Percentiles rank a stretch among this genome's conserved stretches.
Conservation (phyloP, 2,113 vertebrate genomes). For the Herpailurus yagouaroundi region DNA sequence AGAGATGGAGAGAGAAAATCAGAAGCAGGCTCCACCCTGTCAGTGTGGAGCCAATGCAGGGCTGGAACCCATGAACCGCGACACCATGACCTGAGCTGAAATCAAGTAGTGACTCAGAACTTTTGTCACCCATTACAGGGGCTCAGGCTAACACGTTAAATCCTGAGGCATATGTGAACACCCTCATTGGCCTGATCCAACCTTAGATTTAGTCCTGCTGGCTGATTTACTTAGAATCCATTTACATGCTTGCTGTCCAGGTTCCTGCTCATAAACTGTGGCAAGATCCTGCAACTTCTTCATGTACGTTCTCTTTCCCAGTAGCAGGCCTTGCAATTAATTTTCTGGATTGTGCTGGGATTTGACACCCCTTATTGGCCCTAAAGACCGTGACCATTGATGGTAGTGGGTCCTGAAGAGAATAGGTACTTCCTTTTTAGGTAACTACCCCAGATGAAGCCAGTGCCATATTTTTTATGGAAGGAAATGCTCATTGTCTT, state of each 20-base stretch:
- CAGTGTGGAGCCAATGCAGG: too few species aligned
- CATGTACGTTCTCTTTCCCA: background rate
- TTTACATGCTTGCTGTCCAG: background rate
- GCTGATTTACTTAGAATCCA: background rate
- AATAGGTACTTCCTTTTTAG: background rate
- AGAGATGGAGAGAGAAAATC: too few species aligned
- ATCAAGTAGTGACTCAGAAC: background rate
- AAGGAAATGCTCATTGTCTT: background rate
- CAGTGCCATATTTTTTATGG: background rate
- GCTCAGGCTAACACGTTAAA: background rate
- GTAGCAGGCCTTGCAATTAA: background rate
- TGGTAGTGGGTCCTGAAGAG: background rate
- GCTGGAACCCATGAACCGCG: too few species aligned
- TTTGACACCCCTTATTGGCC: background rate
- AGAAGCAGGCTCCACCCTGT: too few species aligned
- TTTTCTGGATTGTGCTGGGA: background rate
- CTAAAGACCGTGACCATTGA: background rate
- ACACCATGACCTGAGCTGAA: too few species aligned
- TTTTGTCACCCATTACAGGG: background rate
- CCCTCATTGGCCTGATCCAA: background rate
- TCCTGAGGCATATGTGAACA: background rate
- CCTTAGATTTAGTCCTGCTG: background rate
- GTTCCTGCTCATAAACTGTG: background rate
- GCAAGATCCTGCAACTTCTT: background rate
- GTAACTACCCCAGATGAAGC: background rate